Conservation (phyloP, 2,113 vertebrate genomes). For the Dicrurus megarhynchus region DNA sequence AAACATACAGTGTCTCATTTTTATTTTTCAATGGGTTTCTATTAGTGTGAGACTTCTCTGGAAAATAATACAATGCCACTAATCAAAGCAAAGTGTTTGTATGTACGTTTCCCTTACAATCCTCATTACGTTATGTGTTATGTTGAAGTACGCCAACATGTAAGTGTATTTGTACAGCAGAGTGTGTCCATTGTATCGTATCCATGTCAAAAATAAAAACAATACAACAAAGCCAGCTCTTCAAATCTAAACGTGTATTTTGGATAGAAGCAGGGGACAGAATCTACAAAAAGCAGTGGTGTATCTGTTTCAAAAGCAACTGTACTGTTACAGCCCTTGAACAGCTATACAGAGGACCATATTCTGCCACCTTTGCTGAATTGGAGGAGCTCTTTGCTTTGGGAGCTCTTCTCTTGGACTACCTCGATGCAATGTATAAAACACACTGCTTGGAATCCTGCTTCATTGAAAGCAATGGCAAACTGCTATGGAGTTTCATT, state of each 20-base stretch:
- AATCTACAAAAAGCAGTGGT: not conserved
- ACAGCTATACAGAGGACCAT: not conserved
- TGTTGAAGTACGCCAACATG: not conserved
- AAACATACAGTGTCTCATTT: not conserved
- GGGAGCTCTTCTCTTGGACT: not conserved
- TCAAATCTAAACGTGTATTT: not conserved
- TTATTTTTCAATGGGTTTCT: not conserved
- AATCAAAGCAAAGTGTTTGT: conserved; percentile 20
- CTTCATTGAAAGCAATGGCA: not conserved
- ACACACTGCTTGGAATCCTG: not conserved
- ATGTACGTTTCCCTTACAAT: not conserved
- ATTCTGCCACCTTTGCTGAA: not conserved
- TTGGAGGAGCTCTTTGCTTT: not conserved
- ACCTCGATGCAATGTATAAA: not conserved
- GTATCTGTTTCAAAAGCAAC: not conserved
- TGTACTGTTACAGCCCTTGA: not conserved
- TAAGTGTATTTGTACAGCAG: conserved; percentile 46
- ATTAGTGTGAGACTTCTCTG: not conserved
- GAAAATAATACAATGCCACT: conserved; percentile 14
- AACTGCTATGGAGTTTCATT: not conserved
- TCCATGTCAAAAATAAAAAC: conserved; percentile 63
- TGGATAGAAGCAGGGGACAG: not conserved
- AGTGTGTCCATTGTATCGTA: conserved; percentile 59
- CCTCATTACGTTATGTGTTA: conserved; percentile 20
- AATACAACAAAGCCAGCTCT: not conserved